A percentile compares a stretch with the other conserved stretches of the same genome.
Evolutionary conservation across 2,113 vertebrate genomes (phyloP).

Genomic region (rat (Rattus norvegicus)): GRCr8 NC_086033.1:15630001-15630500

Average conservation of each 20-base stretch:
- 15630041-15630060: conserved; percentile 51
- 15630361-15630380: conserved; percentile 67
- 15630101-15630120: conserved; percentile 48
- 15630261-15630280: conserved; percentile 84
- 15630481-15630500: background rate
- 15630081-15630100: conserved; percentile 43
- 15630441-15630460: conserved; percentile 69
- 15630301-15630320: conserved; percentile 86
- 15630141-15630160: conserved; percentile 70
- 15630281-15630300: conserved; percentile 84
- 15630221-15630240: conserved; percentile 78
- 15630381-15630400: conserved; percentile 82
- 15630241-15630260: conserved; percentile 81
- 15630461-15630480: conserved; percentile 63
- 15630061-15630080: conserved; percentile 66
- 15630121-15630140: conserved; percentile 59
- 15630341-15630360: conserved; percentile 71
- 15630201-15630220: conserved; percentile 81
- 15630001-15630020: conserved; percentile 77
- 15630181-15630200: conserved; percentile 76
- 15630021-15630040: conserved; percentile 58
- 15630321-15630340: conserved; percentile 76
- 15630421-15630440: conserved; percentile 66
- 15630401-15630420: conserved; percentile 82
- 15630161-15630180: conserved; percentile 78